A percentile compares a stretch with the other conserved stretches of the same genome.
These are phyloP conservation scores for Amniataba percoides DNA, from an alignment of 2,797 vertebrate species.

Conservation along the genomic window DNA sequence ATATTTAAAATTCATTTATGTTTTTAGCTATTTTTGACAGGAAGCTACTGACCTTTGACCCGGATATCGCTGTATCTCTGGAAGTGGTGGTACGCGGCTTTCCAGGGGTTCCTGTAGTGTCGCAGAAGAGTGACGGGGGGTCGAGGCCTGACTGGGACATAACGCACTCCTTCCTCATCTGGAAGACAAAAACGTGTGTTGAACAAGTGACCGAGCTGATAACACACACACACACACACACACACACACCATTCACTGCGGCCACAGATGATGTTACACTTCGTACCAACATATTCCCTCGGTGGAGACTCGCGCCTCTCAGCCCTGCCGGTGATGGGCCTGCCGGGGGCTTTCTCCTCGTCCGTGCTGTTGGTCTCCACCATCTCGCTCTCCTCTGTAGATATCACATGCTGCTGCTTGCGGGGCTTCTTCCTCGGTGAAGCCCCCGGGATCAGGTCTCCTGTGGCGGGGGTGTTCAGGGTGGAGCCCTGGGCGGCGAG, in stretches of 20 bases:
- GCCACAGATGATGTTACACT: conserved; percentile 25
- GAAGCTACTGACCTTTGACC: conserved; percentile 91
- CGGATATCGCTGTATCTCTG: conserved; percentile 97
- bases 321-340: conserved; percentile 89
- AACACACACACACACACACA: background rate
- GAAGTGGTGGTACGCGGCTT: conserved; percentile 98
- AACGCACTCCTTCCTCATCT: conserved; percentile 98
- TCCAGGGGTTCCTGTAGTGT: conserved; percentile 98
- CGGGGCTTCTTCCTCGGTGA: conserved; percentile 98
- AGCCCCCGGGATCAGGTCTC: conserved; percentile 93
- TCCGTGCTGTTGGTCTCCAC: conserved; percentile 99
- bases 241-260: background rate
- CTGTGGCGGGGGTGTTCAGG: conserved; percentile 84
- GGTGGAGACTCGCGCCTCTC: conserved; percentile 96
- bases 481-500: conserved; percentile 86
- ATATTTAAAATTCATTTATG: background rate
- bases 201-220: background rate
- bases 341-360: conserved; percentile 92
- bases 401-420: conserved; percentile 98
- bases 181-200: conserved; percentile 20
- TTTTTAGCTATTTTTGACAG: background rate
- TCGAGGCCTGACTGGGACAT: conserved; percentile 93
- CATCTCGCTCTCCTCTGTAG: conserved; percentile 98
- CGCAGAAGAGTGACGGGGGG: conserved; percentile 95
- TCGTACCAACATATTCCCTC: conserved; percentile 95